Percentiles rank a stretch among this genome's conserved stretches.
These are phyloP conservation scores for Rhinogobius similis DNA, from an alignment of 2,113 vertebrate species.

Conservation along the genomic window DNA sequence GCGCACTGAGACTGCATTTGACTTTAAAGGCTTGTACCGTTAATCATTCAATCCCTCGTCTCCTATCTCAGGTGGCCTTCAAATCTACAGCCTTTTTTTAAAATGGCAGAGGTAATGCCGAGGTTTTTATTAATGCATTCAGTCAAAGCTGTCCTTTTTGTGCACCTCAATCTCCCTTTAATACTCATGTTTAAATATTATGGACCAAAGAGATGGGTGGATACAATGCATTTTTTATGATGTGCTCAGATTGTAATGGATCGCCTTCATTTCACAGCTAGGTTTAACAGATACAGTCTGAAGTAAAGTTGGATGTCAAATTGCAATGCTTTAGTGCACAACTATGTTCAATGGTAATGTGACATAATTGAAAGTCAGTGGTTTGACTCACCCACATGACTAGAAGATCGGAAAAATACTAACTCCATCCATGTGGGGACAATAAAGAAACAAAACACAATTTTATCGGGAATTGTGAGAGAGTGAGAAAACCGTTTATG, in stretches of 20 bases:
- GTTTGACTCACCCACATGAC: not conserved
- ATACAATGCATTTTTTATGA: slow-evolving; percentile 1
- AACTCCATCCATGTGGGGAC: not conserved
- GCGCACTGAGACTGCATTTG: slow-evolving; percentile 32
- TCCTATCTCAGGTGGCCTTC: slow-evolving; percentile 22
- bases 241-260: not conserved
- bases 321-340: not conserved
- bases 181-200: slow-evolving; percentile 5
- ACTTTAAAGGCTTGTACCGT: slow-evolving; percentile 45
- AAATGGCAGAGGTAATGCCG: slow-evolving; percentile 5
- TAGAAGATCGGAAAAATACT: not conserved
- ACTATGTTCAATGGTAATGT: not conserved
- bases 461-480: not conserved
- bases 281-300: not conserved
- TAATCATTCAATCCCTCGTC: slow-evolving; percentile 47
- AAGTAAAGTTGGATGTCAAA: not conserved
- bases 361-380: not conserved
- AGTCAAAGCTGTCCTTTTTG: slow-evolving; percentile 25
- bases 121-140: slow-evolving; percentile 29
- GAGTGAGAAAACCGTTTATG: too few relatives aligned
- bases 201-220: not conserved
- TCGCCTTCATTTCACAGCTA: not conserved
- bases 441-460: not conserved
- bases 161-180: not conserved
- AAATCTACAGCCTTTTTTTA: slow-evolving; percentile 38